Percentiles rank a stretch among this genome's conserved stretches.
phyloP scores from a whole-genome alignment of 2,888 invertebrate genomes.

The Eudemis profundana region DNA sequence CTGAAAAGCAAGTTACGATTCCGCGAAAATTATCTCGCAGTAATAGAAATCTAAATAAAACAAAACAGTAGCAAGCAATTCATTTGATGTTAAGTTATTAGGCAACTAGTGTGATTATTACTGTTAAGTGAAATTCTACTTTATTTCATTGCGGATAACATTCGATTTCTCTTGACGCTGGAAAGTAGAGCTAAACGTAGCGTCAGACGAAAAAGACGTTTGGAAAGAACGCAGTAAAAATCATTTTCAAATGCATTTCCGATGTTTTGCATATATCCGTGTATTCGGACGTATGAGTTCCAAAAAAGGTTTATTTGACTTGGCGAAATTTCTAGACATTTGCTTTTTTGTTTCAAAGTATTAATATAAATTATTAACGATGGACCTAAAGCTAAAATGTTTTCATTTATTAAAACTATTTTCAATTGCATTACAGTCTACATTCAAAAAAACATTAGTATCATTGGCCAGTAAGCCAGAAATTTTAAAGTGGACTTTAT shows the following conservation, averaged over 20 bases:
- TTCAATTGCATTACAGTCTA: background rate
- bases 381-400: background rate
- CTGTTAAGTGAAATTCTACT: constrained; percentile 14
- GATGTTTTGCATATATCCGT: constrained; percentile 6
- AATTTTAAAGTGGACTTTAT: background rate
- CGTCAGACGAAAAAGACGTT: background rate
- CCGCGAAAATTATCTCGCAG: constrained; percentile 12
- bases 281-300: constrained; percentile 6
- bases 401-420: background rate
- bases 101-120: constrained; percentile 36
- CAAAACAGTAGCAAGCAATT: constrained; percentile 49
- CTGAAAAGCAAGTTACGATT: background rate
- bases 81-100: constrained; percentile 36
- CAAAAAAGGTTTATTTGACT: constrained; percentile 26
- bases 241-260: background rate
- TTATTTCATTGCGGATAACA: constrained; percentile 1
- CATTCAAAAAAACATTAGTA: background rate
- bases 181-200: constrained; percentile 6
- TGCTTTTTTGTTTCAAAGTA: background rate
- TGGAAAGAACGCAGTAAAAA: background rate
- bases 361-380: constrained; percentile 3
- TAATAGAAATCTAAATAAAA: constrained; percentile 60
- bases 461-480: background rate
- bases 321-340: background rate
- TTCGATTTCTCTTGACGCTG: background rate